Evolutionary conservation across 2,797 vertebrate species (phyloP).

Genomic region (Leuciscus waleckii): DNA sequence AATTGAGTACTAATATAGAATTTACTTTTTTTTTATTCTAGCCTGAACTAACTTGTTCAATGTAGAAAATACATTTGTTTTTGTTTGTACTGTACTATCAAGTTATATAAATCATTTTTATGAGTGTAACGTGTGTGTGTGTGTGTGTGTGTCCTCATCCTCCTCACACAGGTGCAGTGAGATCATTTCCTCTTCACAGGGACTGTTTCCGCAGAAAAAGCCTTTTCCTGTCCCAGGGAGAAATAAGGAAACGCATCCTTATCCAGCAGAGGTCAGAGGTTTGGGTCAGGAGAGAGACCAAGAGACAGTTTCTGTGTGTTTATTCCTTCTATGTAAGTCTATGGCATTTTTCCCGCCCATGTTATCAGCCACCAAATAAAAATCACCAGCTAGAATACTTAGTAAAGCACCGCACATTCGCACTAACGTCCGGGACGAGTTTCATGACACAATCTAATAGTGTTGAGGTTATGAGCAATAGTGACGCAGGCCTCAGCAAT

Average conservation of each 20-base stretch:
- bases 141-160: slow-evolving; percentile 42
- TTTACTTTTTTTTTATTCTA: too few relatives aligned
- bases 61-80: too few relatives aligned
- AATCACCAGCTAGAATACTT: background rate
- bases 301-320: background rate
- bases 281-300: slow-evolving; percentile 47
- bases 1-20: too few relatives aligned
- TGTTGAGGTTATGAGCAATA: background rate
- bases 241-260: slow-evolving; percentile 83
- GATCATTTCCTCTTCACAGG: slow-evolving; percentile 76
- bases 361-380: background rate
- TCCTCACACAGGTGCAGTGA: slow-evolving; percentile 81
- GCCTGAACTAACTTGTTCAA: too few relatives aligned
- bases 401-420: background rate
- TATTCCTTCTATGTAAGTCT: slow-evolving; percentile 1
- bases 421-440: background rate
- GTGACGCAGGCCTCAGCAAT: background rate
- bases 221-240: slow-evolving; percentile 77
- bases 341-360: background rate
- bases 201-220: slow-evolving; percentile 67
- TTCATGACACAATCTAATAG: too few relatives aligned
- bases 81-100: too few relatives aligned
- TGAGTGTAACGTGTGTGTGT: background rate
- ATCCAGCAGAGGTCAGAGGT: slow-evolving; percentile 71
- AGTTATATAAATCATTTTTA: too few relatives aligned